phyloP scores from a whole-genome alignment of 37 sponge, comb jelly and placozoan genomes.

The Chondrosia reniformis region DNA sequence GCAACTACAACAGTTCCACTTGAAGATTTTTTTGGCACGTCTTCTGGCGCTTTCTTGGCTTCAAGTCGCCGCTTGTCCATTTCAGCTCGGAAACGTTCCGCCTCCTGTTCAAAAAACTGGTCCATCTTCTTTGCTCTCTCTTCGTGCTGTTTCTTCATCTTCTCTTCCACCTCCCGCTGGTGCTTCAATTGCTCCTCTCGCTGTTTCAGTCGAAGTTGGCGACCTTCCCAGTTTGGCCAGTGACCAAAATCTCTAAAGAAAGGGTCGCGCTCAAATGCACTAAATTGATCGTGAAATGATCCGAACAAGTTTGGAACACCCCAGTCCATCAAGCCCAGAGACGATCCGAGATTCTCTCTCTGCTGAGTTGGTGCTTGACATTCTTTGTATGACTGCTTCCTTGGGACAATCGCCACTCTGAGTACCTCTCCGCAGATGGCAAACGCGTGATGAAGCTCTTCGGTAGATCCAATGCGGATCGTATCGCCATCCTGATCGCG shows the following conservation, averaged over 20 bases:
- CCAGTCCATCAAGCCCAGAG: background rate
- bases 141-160: background rate
- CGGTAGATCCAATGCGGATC: conserved; percentile 1
- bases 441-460: conserved; percentile 9
- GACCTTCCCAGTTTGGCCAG: conserved; percentile 9
- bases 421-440: background rate
- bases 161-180: background rate
- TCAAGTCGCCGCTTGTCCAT: conserved; percentile 3
- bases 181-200: conserved; percentile 9
- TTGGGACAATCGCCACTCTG: background rate
- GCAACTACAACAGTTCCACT: conserved; percentile 21
- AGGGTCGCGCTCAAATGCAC: conserved; percentile 1
- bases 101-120: background rate
- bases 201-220: conserved; percentile 8
- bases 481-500: conserved; percentile 6
- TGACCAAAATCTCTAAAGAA: background rate
- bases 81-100: background rate
- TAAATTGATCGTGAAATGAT: background rate
- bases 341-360: background rate
- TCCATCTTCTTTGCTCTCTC: background rate
- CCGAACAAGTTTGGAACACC: too few relatives aligned
- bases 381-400: too few relatives aligned
- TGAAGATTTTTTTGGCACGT: background rate
- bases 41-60: background rate
- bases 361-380: background rate